phyloP scores from a whole-genome alignment of 2,113 vertebrate genomes.

The Prietella phreatophila region DNA sequence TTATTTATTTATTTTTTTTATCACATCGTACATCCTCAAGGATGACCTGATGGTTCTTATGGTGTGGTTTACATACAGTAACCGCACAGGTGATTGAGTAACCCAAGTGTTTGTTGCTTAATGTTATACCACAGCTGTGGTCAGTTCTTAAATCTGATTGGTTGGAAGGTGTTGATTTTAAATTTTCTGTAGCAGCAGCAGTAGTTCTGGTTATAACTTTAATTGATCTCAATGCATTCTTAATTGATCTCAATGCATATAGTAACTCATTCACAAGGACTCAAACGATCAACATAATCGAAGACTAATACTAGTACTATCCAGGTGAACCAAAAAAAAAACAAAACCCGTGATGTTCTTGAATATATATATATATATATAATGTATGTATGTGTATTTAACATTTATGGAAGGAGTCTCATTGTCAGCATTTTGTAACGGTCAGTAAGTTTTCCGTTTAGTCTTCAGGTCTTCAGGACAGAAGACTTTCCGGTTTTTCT shows the following conservation, averaged over 20 bases:
- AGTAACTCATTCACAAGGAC: neutral
- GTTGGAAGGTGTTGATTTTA: neutral
- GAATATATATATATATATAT: too few species aligned
- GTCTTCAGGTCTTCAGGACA: neutral
- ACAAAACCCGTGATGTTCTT: too few species aligned
- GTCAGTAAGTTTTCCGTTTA: neutral
- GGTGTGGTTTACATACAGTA: neutral
- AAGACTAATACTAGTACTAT: neutral
- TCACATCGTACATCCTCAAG: neutral
- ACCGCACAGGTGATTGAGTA: neutral
- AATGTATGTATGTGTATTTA: neutral
- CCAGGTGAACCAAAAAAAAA: too few species aligned
- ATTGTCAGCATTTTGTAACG: neutral
- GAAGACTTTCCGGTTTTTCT: neutral
- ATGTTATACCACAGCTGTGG: neutral
- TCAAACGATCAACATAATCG: neutral
- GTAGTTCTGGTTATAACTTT: neutral
- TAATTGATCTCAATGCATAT: neutral
- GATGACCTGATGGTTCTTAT: neutral
- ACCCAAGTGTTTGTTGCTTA: neutral
- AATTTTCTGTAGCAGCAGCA: neutral
- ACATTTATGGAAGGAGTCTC: neutral
- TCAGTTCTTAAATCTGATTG: neutral
- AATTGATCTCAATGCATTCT: neutral
- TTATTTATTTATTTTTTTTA: constrained; percentile 48